These are phyloP conservation scores for Ursus arctos DNA, from an alignment of 2,113 vertebrate genomes.

Conservation along the genomic window DNA sequence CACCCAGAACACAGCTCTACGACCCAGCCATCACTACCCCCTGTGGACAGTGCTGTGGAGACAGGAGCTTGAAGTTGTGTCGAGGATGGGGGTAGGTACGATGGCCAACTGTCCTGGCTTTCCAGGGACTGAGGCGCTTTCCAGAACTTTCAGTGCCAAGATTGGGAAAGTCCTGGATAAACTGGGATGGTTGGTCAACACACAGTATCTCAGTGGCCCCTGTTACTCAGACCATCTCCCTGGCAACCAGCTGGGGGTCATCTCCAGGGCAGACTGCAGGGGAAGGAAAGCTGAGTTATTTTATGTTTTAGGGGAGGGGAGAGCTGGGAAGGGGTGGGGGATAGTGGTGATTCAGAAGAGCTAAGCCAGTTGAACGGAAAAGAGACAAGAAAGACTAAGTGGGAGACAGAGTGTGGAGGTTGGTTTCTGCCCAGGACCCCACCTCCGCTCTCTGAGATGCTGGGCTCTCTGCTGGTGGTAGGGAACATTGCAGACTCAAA, in stretches of 20 bases:
- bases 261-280: constrained; percentile 11
- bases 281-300: not conserved
- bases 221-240: constrained; percentile 34
- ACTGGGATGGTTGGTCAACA: not conserved
- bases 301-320: not conserved
- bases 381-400: not conserved
- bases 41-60: not conserved
- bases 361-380: not conserved
- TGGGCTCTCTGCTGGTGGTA: not conserved
- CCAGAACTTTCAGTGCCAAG: not conserved
- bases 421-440: not conserved
- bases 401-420: not conserved
- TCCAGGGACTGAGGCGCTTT: not conserved
- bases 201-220: not conserved
- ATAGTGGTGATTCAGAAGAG: not conserved
- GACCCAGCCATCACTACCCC: not conserved
- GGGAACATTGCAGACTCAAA: not conserved
- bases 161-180: not conserved
- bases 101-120: not conserved
- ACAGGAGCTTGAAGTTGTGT: not conserved
- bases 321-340: not conserved
- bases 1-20: not conserved
- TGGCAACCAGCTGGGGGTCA: constrained; percentile 45
- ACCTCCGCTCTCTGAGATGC: not conserved
- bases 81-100: not conserved